Evolutionary conservation across 2,888 invertebrate genomes (phyloP).

Genomic region (Pyralis farinalis): DNA sequence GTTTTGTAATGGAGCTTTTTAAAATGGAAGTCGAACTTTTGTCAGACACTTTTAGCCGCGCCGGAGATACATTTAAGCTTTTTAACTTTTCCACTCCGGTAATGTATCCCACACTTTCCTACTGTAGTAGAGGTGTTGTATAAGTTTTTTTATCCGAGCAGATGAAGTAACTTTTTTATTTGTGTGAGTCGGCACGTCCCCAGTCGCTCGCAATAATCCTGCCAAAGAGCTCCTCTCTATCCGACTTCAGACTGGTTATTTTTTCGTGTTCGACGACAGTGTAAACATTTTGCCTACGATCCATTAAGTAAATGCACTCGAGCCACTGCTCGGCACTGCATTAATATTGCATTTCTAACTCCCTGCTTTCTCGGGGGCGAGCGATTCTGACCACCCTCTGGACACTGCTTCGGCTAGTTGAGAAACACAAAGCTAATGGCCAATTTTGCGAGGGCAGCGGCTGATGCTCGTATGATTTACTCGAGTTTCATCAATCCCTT

Average conservation of each 20-base stretch:
- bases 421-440: constrained; percentile 37
- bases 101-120: constrained; percentile 76
- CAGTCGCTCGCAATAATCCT: constrained; percentile 60
- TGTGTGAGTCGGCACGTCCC: constrained; percentile 51
- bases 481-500: not conserved
- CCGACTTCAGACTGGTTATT: constrained; percentile 45
- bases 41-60: constrained; percentile 81
- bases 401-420: constrained; percentile 38
- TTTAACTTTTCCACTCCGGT: constrained; percentile 81
- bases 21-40: constrained; percentile 81
- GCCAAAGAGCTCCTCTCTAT: constrained; percentile 56
- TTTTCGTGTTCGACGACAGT: constrained; percentile 59
- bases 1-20: constrained; percentile 82
- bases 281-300: constrained; percentile 74
- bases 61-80: constrained; percentile 81
- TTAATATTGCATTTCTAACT: constrained; percentile 84
- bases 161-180: constrained; percentile 62
- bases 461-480: constrained; percentile 1
- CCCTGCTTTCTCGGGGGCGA: constrained; percentile 34
- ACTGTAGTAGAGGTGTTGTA: constrained; percentile 65
- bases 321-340: constrained; percentile 73
- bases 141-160: constrained; percentile 64
- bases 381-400: constrained; percentile 38
- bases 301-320: constrained; percentile 78
- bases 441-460: constrained; percentile 18